Evolutionary conservation across 2,888 invertebrate genomes (phyloP), one percentile per base, ranked within the genome.

Genomic region (Melieria crassipennis): DNA sequence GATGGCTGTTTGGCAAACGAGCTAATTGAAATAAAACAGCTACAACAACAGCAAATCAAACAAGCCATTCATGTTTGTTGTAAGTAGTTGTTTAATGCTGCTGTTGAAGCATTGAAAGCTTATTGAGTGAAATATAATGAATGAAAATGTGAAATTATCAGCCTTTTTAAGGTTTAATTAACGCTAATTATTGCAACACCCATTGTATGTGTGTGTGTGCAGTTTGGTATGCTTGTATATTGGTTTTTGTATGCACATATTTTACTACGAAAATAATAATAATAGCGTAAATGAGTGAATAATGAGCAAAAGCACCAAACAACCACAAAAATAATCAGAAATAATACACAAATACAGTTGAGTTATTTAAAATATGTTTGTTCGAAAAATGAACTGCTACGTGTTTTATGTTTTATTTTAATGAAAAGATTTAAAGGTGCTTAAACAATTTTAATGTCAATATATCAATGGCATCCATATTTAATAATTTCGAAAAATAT

Each of bases 131-230:
- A 48, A 63, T 45, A 62, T 61, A 67, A 57, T 66, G 48, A 63
- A 50, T 61, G 60, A 65, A 65, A 70, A 65, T 71, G 62, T 60
- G 69, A 72, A 71, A 73, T 73, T 69, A 71, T 74, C 75, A 72
- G 71, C 55, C 73, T 73, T 75, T 65, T 75, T 70, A 69, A 72
- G 60, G 68, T 71, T 75, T 81, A 80, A 80, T 81, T 80, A 81
- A 75, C 76, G 74, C 74, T 68, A 61, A 61, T 71, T 63, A 72
- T 61, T 73, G 70, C 46, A 50, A 50, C 30, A 3, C 30, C 30
- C 30, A 30, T 30, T 30, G 30, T 30, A 30, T 30, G 30, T 30
- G 30, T 30, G 30, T 30, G 30, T 30, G 30, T 30, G 30, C 30
- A 30, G 1, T 30, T 30, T 30, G 2, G 30, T 30, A 30, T 30